Percentiles rank a stretch among this genome's conserved stretches.
Evolutionary conservation across 2,797 vertebrate species (phyloP).

Genomic region (Hipposideros larvatus): DNA sequence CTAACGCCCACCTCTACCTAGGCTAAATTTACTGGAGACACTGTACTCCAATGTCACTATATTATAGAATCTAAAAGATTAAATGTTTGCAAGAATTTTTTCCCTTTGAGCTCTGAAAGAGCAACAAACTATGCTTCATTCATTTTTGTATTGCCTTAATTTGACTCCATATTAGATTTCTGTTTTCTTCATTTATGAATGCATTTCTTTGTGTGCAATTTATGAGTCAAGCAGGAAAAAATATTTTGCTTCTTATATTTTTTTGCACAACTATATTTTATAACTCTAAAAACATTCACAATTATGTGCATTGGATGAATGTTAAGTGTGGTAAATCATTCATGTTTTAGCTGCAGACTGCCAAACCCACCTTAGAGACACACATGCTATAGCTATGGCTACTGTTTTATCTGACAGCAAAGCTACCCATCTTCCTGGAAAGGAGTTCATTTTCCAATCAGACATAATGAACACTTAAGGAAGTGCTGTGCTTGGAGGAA

Average conservation of each 20-base stretch:
- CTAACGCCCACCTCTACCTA: neutral
- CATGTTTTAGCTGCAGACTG: neutral
- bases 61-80: neutral
- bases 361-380: neutral
- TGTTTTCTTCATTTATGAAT: conserved; percentile 12
- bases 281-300: neutral
- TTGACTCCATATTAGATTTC: neutral
- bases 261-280: neutral
- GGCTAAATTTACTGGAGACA: conserved; percentile 43
- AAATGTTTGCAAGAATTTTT: neutral
- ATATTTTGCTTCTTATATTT: neutral
- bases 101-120: neutral
- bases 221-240: neutral
- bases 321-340: neutral
- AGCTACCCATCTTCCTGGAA: neutral
- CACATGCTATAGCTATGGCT: neutral
- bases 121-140: neutral
- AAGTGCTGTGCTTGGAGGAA: neutral
- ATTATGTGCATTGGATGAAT: neutral
- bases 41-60: neutral
- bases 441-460: conserved; percentile 58
- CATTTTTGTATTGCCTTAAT: neutral
- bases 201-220: neutral
- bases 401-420: neutral
- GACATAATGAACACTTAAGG: conserved; percentile 41